Evolutionary conservation across 2,113 vertebrate genomes (phyloP).

Genomic region (Xiphorhynchus elegans): DNA sequence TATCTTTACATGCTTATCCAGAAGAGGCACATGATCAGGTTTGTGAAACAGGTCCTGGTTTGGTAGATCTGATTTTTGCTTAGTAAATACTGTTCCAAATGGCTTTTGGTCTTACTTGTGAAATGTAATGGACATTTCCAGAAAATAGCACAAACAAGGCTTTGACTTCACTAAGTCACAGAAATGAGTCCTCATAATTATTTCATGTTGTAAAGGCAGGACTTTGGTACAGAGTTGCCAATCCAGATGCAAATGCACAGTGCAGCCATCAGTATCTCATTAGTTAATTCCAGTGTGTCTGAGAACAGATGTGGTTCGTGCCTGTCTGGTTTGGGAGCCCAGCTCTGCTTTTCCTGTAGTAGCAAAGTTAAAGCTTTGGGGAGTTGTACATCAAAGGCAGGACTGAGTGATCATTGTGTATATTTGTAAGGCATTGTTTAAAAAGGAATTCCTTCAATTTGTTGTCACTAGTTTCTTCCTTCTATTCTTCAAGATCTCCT

Average conservation of each 20-base stretch:
- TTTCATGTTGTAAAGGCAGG: not conserved
- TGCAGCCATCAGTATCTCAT: not conserved
- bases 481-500: conserved; percentile 39
- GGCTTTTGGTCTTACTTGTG: not conserved
- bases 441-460: conserved; percentile 42
- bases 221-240: not conserved
- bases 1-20: not conserved
- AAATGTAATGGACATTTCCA: not conserved
- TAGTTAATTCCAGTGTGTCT: not conserved
- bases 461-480: conserved; percentile 50
- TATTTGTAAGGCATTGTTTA: conserved; percentile 36
- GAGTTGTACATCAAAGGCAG: conserved; percentile 46
- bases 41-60: not conserved
- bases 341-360: conserved; percentile 1
- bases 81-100: not conserved
- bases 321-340: not conserved
- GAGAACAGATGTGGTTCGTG: not conserved
- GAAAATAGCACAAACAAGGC: not conserved
- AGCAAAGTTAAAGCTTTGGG: conserved; percentile 3
- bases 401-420: not conserved
- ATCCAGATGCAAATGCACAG: not conserved
- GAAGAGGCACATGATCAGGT: not conserved
- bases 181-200: rapidly evolving
- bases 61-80: not conserved
- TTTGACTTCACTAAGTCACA: not conserved